Base-by-base conservation (phyloP, 2,113 vertebrate species). In the Corythornis madagascariensis region DNA sequence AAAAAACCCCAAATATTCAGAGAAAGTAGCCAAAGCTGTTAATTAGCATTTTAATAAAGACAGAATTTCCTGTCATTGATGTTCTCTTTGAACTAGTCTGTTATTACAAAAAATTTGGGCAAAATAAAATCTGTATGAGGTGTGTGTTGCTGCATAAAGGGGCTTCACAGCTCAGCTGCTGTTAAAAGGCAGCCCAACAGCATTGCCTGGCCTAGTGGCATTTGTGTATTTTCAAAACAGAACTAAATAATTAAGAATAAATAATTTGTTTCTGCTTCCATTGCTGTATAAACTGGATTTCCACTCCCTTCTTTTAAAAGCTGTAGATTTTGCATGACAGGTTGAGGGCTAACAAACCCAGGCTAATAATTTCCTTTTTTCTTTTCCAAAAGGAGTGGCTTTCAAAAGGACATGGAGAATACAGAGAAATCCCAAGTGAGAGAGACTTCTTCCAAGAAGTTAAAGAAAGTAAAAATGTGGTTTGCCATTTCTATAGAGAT, bases 401-500 rank as follows among this genome's bases (percentile, higher is more conserved):
- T 92, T 99, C 98, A 61, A 99, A 99, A 98, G 99, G 99, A 81
- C 99, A 99, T 40, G 99, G 99, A 20, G 99, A 99, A 95, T 99
- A 99, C 73, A 98, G 96, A 97, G 99, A 99, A 97, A 98, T 99
- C 66, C 94, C 98, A 85, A 99, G 99, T 48, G 99, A 99, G 94
- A 99, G 97, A 97, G 99, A 99, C 57, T 99, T 99, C 96, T 99
- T 99, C 89, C 94, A 98, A 47, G 99, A 99, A 97, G 99, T 99
- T 71, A 99, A 99, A 95, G 98, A 99, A 35, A 99, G 98, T 97
- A 99, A 99, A 97, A 99, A 99, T 7, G 99, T 99, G 38, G 98
- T 99, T 96, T 99, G 99, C 91, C 99, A 99, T 96, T 99, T 99
- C 98, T 99, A 99, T 94, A 99, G 89, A 98, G 99, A 98, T 79